Conservation (phyloP, 1,140 invertebrate genomes). For the Tachypleus tridentatus region DNA sequence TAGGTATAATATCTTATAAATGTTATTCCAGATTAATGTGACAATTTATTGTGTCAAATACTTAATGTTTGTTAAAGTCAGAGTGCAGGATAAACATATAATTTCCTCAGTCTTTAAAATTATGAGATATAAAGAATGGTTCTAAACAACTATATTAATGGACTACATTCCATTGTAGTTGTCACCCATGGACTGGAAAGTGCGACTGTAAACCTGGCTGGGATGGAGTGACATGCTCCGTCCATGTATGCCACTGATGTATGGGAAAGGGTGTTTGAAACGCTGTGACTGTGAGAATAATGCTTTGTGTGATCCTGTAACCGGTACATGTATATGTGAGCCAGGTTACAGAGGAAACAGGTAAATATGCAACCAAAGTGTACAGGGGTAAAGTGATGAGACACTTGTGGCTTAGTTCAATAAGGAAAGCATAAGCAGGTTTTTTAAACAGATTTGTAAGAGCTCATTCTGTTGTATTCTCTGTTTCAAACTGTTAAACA, state of each 20-base stretch:
- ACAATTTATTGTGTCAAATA: too few species aligned
- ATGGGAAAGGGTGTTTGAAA: slow-evolving; percentile 62
- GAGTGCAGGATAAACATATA: too few species aligned
- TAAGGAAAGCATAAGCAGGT: background rate
- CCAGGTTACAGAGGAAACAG: slow-evolving; percentile 26
- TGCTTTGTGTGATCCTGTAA: slow-evolving; percentile 71
- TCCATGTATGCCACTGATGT: slow-evolving; percentile 66
- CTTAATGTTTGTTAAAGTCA: too few species aligned
- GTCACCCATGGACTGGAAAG: slow-evolving; percentile 72
- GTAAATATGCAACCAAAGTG: slow-evolving; percentile 46
- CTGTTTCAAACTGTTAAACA: background rate
- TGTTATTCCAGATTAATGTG: too few species aligned
- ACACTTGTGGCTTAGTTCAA: background rate
- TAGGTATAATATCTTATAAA: too few species aligned
- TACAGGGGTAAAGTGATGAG: slow-evolving; percentile 43
- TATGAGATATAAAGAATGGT: too few species aligned
- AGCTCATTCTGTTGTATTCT: background rate
- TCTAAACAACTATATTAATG: too few species aligned
- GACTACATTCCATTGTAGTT: slow-evolving; percentile 37
- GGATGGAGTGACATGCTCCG: slow-evolving; percentile 66
- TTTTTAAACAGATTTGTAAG: background rate
- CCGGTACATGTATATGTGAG: slow-evolving; percentile 47
- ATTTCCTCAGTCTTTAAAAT: too few species aligned
- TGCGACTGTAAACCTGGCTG: slow-evolving; percentile 82
- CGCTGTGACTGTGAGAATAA: slow-evolving; percentile 72